Evolutionary conservation across 53 echinoderm and acorn worm species (phyloP).

Genomic region (Zoroaster sp.): DNA sequence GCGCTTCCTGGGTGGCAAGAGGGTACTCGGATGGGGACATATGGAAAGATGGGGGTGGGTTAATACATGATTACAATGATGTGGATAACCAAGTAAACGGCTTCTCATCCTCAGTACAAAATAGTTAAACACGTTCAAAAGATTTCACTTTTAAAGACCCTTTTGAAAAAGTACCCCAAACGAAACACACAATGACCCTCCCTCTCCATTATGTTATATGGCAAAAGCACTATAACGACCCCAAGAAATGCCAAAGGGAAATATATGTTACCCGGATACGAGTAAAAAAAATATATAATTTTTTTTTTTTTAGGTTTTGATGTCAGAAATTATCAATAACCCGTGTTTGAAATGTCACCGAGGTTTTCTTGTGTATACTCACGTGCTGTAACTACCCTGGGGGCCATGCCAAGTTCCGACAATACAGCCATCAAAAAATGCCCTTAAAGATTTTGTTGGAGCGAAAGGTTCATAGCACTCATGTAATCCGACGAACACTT

Average conservation of each 20-base stretch:
- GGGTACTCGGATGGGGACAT: no score
- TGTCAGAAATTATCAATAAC: constrained; percentile 33
- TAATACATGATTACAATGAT: no score
- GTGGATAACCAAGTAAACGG: no score
- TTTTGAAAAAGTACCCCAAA: no score
- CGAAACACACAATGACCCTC: no score
- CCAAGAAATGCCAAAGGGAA: neutral
- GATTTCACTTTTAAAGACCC: no score
- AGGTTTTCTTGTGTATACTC: neutral
- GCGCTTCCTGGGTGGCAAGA: no score
- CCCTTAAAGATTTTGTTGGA: neutral
- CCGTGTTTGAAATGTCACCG: neutral
- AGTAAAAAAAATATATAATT: no score
- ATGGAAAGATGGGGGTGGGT: no score
- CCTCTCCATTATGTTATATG: no score
- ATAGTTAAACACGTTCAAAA: no score
- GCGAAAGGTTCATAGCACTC: constrained; percentile 12
- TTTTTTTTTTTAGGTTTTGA: neutral
- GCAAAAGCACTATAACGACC: neutral
- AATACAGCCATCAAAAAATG: neutral
- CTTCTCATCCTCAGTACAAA: no score
- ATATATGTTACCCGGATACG: neutral
- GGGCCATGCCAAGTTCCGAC: constrained; percentile 14
- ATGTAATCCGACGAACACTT: constrained; percentile 33
- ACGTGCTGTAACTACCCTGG: neutral